Conservation (phyloP, 2,113 vertebrate genomes). For the Rhinopithecus roxellana region DNA sequence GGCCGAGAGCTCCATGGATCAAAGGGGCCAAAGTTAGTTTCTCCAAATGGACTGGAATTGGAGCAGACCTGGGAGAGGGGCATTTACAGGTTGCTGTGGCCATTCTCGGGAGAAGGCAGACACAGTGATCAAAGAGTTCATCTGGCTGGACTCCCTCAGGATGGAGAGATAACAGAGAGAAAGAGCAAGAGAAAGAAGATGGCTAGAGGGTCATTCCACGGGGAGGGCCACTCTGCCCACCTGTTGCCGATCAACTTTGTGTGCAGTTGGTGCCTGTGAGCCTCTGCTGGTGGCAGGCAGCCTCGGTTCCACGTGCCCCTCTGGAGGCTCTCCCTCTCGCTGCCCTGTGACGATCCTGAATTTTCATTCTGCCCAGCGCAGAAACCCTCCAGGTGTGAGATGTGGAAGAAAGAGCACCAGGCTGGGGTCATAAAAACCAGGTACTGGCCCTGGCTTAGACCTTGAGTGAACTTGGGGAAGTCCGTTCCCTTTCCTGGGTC, state of each 20-base stretch:
- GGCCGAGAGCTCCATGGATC: not conserved
- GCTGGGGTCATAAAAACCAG: not conserved
- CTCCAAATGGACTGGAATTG: not conserved
- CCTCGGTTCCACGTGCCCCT: fast-evolving
- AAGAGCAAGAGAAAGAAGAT: no score
- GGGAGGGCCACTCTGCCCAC: fast-evolving
- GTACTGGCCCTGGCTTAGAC: not conserved
- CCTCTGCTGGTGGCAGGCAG: not conserved
- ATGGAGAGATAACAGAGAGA: not conserved
- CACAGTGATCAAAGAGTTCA: fast-evolving
- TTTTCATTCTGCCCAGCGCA: not conserved
- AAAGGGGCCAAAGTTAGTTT: not conserved
- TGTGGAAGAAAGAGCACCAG: no score
- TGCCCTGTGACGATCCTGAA: no score
- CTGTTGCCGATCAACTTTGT: fast-evolving
- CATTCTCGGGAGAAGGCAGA: not conserved
- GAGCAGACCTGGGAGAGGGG: not conserved
- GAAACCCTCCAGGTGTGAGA: not conserved
- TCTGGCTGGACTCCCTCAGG: not conserved
- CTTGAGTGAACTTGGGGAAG: not conserved
- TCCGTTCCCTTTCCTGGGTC: not conserved
- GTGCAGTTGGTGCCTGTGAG: not conserved
- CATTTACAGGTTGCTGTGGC: not conserved
- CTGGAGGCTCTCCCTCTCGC: not conserved
- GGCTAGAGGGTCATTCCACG: not conserved